A percentile compares a stretch with the other conserved stretches of the same genome.
Evolutionary conservation across 2,113 vertebrate species (phyloP).

Genomic region (Labrus mixtus): DNA sequence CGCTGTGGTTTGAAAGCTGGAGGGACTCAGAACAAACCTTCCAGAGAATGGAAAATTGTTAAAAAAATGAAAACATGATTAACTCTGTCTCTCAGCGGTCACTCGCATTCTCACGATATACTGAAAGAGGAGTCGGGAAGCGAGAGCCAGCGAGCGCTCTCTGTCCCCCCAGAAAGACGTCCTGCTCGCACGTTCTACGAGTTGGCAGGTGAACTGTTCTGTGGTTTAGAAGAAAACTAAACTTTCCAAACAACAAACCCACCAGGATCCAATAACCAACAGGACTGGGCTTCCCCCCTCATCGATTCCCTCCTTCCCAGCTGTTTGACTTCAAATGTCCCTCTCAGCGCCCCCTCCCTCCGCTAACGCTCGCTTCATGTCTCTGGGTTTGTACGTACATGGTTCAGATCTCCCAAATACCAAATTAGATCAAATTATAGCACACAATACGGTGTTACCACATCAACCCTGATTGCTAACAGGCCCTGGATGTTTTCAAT

Average conservation of each 20-base stretch:
- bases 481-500: slow-evolving; percentile 75
- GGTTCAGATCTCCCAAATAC: slow-evolving; percentile 39
- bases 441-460: slow-evolving; percentile 52
- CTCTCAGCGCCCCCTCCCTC: slow-evolving; percentile 8
- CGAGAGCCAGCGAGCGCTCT: slow-evolving; percentile 29
- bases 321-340: background rate
- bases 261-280: slow-evolving; percentile 18
- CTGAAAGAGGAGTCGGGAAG: slow-evolving; percentile 47
- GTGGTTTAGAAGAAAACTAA: slow-evolving; percentile 27
- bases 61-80: slow-evolving; percentile 64
- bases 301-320: background rate
- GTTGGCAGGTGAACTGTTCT: slow-evolving; percentile 33
- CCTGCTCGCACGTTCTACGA: background rate
- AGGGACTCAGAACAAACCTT: slow-evolving; percentile 44
- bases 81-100: slow-evolving; percentile 60
- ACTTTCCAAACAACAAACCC: background rate
- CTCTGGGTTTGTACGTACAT: slow-evolving; percentile 31
- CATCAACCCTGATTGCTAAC: slow-evolving; percentile 66
- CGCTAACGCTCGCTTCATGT: background rate
- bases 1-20: slow-evolving; percentile 36
- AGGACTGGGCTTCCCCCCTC: slow-evolving; percentile 6
- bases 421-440: slow-evolving; percentile 47
- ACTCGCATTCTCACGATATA: slow-evolving; percentile 63
- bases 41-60: slow-evolving; percentile 60
- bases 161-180: slow-evolving; percentile 27